phyloP scores from a whole-genome alignment of 2,888 invertebrate species.

The Andricus curvator region DNA sequence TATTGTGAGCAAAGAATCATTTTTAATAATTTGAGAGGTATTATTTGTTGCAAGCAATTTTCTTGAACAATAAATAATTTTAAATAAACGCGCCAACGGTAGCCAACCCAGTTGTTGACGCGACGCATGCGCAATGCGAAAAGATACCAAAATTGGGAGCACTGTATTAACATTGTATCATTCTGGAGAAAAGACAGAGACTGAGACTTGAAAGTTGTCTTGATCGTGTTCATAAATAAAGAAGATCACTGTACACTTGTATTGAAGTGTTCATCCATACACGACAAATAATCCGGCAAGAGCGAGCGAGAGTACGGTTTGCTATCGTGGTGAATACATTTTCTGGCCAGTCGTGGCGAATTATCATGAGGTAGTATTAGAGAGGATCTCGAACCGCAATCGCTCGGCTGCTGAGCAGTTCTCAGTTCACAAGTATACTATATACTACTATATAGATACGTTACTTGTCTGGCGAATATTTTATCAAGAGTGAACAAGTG shows the following conservation, averaged over 20 bases:
- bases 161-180: too few species aligned
- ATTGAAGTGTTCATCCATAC: neutral
- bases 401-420: neutral
- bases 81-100: too few species aligned
- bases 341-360: conserved; percentile 1
- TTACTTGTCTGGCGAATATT: neutral
- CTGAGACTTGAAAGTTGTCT: too few species aligned
- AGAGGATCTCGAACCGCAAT: neutral
- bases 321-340: neutral
- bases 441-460: neutral
- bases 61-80: too few species aligned
- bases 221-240: neutral
- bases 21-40: too few species aligned
- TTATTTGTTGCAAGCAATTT: too few species aligned
- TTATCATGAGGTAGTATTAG: conserved; percentile 10
- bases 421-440: too few species aligned
- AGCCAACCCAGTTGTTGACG: too few species aligned
- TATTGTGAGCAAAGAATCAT: too few species aligned
- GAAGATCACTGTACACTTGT: neutral
- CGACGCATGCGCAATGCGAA: too few species aligned
- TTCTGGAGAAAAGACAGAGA: too few species aligned
- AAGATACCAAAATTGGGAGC: too few species aligned
- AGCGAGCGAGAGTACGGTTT: neutral
- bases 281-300: neutral
- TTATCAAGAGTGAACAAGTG: neutral